These are phyloP conservation scores for Zhuqinia jingwanae DNA, from an alignment of 2,888 invertebrate genomes.

Conservation along the genomic window DNA sequence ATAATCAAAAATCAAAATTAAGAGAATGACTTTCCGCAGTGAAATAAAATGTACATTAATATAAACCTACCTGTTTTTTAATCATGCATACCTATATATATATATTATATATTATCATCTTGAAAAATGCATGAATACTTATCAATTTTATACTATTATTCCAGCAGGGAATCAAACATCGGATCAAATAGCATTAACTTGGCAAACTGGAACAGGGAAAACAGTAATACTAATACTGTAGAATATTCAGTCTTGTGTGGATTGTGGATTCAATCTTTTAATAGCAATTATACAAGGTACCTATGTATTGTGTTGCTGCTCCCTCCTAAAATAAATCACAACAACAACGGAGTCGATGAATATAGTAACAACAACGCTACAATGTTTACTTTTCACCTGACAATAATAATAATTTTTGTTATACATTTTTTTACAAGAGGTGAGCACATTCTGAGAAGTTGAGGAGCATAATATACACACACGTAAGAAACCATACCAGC, in stretches of 20 bases:
- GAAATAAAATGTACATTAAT: not conserved
- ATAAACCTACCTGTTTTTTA: not conserved
- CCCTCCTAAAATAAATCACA: slow-evolving; percentile 13
- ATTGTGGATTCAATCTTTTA: too few relatives aligned
- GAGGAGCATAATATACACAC: too few relatives aligned
- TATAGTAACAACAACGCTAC: slow-evolving; percentile 9
- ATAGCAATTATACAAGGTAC: too few relatives aligned
- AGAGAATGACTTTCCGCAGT: slow-evolving; percentile 5
- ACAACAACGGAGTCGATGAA: slow-evolving; percentile 10
- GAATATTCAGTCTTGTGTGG: too few relatives aligned
- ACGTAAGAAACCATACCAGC: too few relatives aligned
- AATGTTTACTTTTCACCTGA: slow-evolving; percentile 67
- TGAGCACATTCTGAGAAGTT: not conserved
- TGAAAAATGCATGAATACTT: too few relatives aligned
- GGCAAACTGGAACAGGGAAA: too few relatives aligned
- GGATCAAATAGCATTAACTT: too few relatives aligned
- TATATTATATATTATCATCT: too few relatives aligned
- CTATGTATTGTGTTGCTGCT: slow-evolving; percentile 27
- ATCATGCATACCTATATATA: not conserved
- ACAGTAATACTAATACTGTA: too few relatives aligned
- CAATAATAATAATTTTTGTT: slow-evolving; percentile 41
- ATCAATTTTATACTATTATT: too few relatives aligned
- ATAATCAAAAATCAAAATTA: not conserved
- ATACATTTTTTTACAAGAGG: slow-evolving; percentile 19
- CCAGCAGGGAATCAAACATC: too few relatives aligned